A percentile compares a stretch with the other conserved stretches of the same genome.
phyloP scores from a whole-genome alignment of 2,888 invertebrate species.

The Sesia bembeciformis region DNA sequence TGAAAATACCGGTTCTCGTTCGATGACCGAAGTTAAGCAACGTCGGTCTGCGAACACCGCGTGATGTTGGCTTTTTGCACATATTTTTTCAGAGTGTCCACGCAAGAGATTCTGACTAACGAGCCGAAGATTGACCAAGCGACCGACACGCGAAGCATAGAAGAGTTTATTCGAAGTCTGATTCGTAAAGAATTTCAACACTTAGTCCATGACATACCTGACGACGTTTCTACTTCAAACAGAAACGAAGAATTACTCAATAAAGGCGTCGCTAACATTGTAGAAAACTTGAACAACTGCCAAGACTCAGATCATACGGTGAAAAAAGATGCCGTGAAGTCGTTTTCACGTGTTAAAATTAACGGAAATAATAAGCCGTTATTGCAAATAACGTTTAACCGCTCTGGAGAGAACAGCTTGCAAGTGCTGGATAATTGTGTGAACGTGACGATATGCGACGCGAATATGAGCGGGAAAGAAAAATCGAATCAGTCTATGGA shows the following conservation, averaged over 20 bases:
- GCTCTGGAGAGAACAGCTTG: conserved; percentile 53
- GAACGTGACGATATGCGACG: conserved; percentile 54
- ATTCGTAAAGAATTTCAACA: conserved; percentile 57
- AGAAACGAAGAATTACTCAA: conserved; percentile 42
- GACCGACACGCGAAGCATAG: conserved; percentile 57
- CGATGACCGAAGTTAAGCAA: conserved; percentile 5
- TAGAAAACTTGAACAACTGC: conserved; percentile 37
- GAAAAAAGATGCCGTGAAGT: conserved; percentile 34
- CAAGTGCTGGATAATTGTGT: conserved; percentile 61
- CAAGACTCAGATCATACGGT: conserved; percentile 7
- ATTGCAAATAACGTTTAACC: conserved; percentile 53
- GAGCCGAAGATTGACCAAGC: conserved; percentile 44
- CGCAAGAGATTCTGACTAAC: conserved; percentile 9
- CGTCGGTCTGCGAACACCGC: conserved; percentile 33
- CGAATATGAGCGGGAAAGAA: conserved; percentile 22
- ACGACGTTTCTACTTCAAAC: conserved; percentile 23
- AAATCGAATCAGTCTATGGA: conserved; percentile 37
- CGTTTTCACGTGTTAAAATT: conserved; percentile 58
- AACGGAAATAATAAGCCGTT: conserved; percentile 63
- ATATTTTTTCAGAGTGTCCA: conserved; percentile 12
- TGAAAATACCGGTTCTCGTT: conserved; percentile 18
- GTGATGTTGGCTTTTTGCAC: conserved; percentile 2
- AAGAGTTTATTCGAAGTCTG: conserved; percentile 55
- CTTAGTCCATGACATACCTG: conserved; percentile 40
- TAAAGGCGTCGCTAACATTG: conserved; percentile 47